Percentiles rank a stretch among this genome's conserved stretches.
These are phyloP conservation scores for Sebastes melanostomus DNA, from an alignment of 2,797 vertebrate species.

Conservation along the genomic window DNA sequence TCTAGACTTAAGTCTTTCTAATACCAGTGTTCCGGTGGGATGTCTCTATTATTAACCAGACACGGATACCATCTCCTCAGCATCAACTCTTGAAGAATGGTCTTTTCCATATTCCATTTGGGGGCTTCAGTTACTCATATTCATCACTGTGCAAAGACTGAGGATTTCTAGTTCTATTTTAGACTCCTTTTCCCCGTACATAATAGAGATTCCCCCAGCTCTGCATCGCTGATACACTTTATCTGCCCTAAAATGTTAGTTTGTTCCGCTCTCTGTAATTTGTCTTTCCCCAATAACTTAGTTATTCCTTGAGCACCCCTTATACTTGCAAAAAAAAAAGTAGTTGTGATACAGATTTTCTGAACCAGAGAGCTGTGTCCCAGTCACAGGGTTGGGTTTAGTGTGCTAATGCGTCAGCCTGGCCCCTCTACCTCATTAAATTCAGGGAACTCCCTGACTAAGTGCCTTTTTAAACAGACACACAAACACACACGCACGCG, in stretches of 20 bases:
- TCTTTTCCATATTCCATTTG: conserved; percentile 40
- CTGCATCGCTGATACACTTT: neutral
- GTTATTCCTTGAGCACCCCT: neutral
- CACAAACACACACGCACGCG: neutral
- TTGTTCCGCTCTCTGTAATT: neutral
- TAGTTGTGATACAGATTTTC: neutral
- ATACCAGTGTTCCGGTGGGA: conserved; percentile 30
- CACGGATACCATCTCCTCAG: conserved; percentile 27
- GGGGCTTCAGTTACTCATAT: conserved; percentile 12
- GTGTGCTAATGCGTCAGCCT: conserved; percentile 18
- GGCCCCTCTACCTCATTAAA: conserved; percentile 33
- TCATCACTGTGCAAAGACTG: conserved; percentile 14
- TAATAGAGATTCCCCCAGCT: neutral
- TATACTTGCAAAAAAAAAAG: conserved; percentile 1
- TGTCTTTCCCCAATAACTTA: neutral
- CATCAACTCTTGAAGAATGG: conserved; percentile 19
- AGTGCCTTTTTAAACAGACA: conserved; percentile 42
- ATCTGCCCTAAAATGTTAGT: neutral
- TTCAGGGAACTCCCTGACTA: conserved; percentile 59
- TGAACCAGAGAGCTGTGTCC: neutral
- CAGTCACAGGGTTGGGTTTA: conserved; percentile 5
- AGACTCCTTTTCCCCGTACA: neutral
- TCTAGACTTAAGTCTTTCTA: conserved; percentile 23
- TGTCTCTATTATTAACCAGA: conserved; percentile 51
- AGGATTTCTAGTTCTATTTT: conserved; percentile 5